Base-by-base conservation (phyloP, 2,888 invertebrate genomes). In the Amphipyra berbera region DNA sequence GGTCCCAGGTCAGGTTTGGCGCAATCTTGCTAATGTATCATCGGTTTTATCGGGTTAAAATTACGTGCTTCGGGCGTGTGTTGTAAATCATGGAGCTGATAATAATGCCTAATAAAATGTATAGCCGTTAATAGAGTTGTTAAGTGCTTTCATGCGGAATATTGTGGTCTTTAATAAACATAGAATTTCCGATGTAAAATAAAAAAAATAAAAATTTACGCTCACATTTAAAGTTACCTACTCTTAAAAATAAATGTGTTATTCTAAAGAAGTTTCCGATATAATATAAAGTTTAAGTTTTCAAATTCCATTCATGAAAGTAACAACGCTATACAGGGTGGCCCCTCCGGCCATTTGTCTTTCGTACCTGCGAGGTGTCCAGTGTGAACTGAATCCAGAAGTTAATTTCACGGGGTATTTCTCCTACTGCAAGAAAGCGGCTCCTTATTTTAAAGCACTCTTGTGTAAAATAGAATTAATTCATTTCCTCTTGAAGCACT, bases 401-500 rank as follows among this genome's bases (percentile, higher is more conserved):
- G 92, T 90, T 92, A 93, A 93, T 93, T 93, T 94, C 93, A 93
- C 93, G 92, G 92, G 86, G 87, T 91, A 91, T 93, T 94, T 93
- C 92, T 89, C 83, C 82, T 78, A 84, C 80, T 88, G 84, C 84
- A 88, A 88, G 87, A 88, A 87, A 87, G 74, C 80, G 82, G 73
- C 83, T 82, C 80, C 73, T 84, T 87, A 84, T 85, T 90, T 88
- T 88, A 89, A 81, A 88, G 90, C 87, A 85, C 90, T 92, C 89
- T 85, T 75, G 88, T 89, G 89, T 89, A 89, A 91, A 90, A 90
- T 88, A 87, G 83, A 88, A 91, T 91, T 91, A 91, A 90, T 90
- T 86, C 85, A 87, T 89, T 88, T 84, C 73, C 73, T 81, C 77
- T 73, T 76, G 64, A 78, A 81, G 75, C 68, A 71, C 75, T 82